phyloP scores from a whole-genome alignment of 2,797 vertebrate species.

The Coccyzus lansbergi region DNA sequence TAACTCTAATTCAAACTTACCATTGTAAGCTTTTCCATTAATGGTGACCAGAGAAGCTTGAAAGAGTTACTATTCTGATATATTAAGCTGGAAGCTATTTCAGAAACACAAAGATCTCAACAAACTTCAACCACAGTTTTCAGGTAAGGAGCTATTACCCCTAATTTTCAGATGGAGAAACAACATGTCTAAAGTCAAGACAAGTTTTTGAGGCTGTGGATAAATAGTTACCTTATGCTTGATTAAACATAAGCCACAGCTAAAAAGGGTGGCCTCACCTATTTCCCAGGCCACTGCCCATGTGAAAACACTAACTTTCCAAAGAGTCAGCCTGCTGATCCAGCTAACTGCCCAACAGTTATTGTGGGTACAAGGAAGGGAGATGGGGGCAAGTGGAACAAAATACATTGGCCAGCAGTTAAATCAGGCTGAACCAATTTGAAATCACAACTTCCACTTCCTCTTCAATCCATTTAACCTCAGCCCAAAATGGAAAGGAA shows the following conservation, averaged over 20 bases:
- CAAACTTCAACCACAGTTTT: background rate
- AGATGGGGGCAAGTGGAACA: background rate
- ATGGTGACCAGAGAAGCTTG: background rate
- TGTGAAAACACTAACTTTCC: background rate
- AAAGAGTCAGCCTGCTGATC: background rate
- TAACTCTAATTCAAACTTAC: background rate
- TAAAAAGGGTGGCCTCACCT: background rate
- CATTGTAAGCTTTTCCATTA: background rate
- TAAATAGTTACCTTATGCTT: background rate
- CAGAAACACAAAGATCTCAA: constrained; percentile 10
- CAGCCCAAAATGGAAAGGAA: background rate
- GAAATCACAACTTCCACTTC: background rate
- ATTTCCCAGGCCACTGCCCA: background rate
- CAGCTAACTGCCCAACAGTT: background rate
- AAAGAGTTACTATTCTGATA: background rate
- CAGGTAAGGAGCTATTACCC: constrained; percentile 15
- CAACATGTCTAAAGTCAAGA: background rate
- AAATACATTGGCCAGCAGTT: background rate
- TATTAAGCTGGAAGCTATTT: background rate
- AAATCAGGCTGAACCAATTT: background rate
- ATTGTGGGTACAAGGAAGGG: background rate
- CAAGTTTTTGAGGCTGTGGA: background rate
- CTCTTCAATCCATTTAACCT: background rate
- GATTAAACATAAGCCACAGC: background rate
- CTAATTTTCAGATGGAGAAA: background rate